Conservation (phyloP, 1,140 invertebrate species). For the Cepaea nemoralis region DNA sequence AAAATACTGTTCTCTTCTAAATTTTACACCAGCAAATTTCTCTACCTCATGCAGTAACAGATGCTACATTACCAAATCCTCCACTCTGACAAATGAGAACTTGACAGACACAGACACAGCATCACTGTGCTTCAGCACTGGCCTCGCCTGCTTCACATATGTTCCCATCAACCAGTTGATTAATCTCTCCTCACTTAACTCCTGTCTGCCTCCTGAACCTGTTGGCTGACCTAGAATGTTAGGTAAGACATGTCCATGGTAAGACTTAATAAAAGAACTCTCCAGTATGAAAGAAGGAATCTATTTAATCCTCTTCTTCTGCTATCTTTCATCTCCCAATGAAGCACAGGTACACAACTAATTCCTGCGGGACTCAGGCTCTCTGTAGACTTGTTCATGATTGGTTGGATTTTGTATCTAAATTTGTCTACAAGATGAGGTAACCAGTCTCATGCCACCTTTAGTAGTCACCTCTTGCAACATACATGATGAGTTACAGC, state of each 20-base stretch:
- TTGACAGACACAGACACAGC: slow-evolving; percentile 43
- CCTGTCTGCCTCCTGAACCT: neutral
- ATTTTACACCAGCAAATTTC: neutral
- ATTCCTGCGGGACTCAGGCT: no score
- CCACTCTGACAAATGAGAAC: slow-evolving; percentile 44
- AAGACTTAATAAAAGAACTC: neutral
- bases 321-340: no score
- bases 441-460: no score
- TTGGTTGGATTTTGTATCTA: no score
- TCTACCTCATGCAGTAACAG: neutral
- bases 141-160: slow-evolving; percentile 43
- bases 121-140: slow-evolving; percentile 22
- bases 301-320: no score
- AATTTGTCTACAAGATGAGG: no score
- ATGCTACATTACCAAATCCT: slow-evolving; percentile 40
- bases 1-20: no score
- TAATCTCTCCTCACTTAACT: slow-evolving; percentile 28
- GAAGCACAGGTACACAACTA: no score
- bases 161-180: slow-evolving; percentile 19
- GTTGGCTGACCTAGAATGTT: slow-evolving; percentile 8
- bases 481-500: no score
- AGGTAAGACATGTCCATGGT: neutral
- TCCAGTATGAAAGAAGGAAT: neutral
- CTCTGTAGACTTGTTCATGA: no score
- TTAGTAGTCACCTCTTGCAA: no score